Percentiles rank a stretch among this genome's conserved stretches.
Conservation (phyloP, 2,888 invertebrate genomes). For the Ectemnius lituratus region DNA sequence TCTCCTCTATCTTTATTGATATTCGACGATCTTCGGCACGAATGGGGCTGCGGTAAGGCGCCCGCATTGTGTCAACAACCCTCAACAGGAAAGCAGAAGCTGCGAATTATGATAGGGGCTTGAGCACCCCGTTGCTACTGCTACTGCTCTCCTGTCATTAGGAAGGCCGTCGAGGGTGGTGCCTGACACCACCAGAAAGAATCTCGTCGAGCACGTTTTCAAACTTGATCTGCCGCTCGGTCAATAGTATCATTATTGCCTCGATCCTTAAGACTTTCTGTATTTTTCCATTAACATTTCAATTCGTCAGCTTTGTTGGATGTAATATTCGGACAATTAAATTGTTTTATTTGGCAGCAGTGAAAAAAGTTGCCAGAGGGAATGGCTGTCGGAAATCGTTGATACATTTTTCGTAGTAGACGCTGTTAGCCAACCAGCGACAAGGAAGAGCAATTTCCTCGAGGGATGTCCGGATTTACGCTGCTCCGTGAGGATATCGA, state of each 20-base stretch:
- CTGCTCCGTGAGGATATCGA: slow-evolving; percentile 58
- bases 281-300: no score
- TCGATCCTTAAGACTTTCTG: background rate
- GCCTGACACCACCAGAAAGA: slow-evolving; percentile 31
- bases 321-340: no score
- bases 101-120: slow-evolving; percentile 76
- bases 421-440: slow-evolving; percentile 41
- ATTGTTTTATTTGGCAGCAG: no score
- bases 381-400: slow-evolving; percentile 20
- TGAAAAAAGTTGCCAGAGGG: no score
- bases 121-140: slow-evolving; percentile 58
- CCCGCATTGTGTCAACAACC: slow-evolving; percentile 75
- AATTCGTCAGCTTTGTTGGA: background rate
- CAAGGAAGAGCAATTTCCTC: slow-evolving; percentile 57
- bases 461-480: slow-evolving; percentile 53
- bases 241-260: slow-evolving; percentile 30
- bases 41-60: slow-evolving; percentile 71
- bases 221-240: slow-evolving; percentile 48
- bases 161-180: slow-evolving; percentile 51
- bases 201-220: slow-evolving; percentile 57
- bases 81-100: slow-evolving; percentile 72
- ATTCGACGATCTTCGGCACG: slow-evolving; percentile 67
- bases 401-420: slow-evolving; percentile 27
- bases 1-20: slow-evolving; percentile 64
- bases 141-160: slow-evolving; percentile 64